Evolutionary conservation across 2,797 vertebrate genomes (phyloP).

Genomic region (Sebastes diploproa): DNA sequence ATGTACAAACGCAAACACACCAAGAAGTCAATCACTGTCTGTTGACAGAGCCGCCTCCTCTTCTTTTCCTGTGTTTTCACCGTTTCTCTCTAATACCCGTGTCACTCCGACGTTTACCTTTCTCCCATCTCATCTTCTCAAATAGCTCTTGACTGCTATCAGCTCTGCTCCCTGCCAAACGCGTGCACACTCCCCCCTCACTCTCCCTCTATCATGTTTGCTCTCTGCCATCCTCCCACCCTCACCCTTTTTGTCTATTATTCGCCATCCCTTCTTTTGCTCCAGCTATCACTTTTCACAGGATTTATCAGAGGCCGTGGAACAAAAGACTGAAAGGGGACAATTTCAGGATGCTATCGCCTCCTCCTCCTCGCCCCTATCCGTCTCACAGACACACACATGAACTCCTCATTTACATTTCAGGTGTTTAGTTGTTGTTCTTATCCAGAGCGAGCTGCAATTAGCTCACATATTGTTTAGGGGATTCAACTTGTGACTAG

Average conservation of each 20-base stretch:
- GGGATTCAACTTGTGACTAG: not conserved
- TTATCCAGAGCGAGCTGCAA: not conserved
- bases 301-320: constrained; percentile 45
- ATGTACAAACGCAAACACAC: not conserved
- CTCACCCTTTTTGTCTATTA: not conserved
- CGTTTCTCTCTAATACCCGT: not conserved
- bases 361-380: not conserved
- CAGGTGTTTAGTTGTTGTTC: constrained; percentile 8
- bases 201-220: constrained; percentile 20
- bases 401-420: not conserved
- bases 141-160: constrained; percentile 51
- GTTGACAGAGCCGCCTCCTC: constrained; percentile 16
- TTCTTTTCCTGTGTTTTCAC: constrained; percentile 8
- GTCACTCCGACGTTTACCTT: constrained; percentile 46
- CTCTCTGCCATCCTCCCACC: not conserved
- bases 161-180: constrained; percentile 31
- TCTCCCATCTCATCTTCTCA: constrained; percentile 47
- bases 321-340: constrained; percentile 54
- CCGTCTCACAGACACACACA: not conserved
- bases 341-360: constrained; percentile 55
- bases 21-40: constrained; percentile 11
- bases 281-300: constrained; percentile 35
- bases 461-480: not conserved
- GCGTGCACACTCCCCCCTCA: not conserved
- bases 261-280: constrained; percentile 6